These are phyloP conservation scores for Eurois occulta DNA, from an alignment of 2,888 invertebrate species.

Conservation along the genomic window DNA sequence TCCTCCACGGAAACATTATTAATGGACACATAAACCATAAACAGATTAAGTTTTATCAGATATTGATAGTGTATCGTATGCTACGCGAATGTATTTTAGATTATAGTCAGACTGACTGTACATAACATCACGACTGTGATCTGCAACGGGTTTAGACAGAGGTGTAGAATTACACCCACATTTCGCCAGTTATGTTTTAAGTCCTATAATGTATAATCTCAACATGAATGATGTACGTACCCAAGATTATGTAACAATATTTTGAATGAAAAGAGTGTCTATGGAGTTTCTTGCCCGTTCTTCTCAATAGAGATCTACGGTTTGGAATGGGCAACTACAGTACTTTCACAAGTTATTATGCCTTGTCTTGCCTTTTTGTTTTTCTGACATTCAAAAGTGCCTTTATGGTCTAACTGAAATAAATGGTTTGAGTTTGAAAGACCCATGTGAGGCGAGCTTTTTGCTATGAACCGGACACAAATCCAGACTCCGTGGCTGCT, in stretches of 20 bases:
- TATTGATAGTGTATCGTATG: background rate
- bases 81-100: background rate
- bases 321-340: too few species aligned
- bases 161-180: background rate
- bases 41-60: conserved; percentile 2
- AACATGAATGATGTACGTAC: too few species aligned
- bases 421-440: too few species aligned
- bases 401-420: too few species aligned
- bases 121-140: background rate
- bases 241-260: too few species aligned
- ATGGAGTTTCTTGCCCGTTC: too few species aligned
- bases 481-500: background rate
- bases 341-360: too few species aligned
- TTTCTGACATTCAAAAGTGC: too few species aligned
- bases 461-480: background rate
- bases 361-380: too few species aligned
- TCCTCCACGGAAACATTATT: background rate
- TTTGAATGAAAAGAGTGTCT: too few species aligned
- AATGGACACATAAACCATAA: background rate
- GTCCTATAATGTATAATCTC: too few species aligned
- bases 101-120: background rate
- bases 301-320: too few species aligned
- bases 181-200: background rate
- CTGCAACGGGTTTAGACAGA: background rate
- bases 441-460: background rate